These are phyloP conservation scores for Aegotheles bennettii DNA, from an alignment of 2,113 vertebrate genomes.

Conservation along the genomic window DNA sequence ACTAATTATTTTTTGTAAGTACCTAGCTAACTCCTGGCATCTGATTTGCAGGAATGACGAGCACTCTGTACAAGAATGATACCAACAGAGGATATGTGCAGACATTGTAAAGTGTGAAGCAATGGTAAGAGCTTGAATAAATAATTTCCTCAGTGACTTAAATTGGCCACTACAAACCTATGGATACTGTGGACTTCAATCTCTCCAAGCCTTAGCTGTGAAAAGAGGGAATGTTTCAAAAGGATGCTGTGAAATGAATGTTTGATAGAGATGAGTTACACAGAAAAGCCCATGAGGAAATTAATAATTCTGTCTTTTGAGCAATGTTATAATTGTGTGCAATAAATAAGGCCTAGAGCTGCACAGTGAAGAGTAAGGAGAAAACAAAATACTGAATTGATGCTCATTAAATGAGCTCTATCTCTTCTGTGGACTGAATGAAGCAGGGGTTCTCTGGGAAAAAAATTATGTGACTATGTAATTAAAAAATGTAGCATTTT, in stretches of 20 bases:
- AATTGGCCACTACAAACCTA: slow-evolving; percentile 5
- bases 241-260: slow-evolving; percentile 7
- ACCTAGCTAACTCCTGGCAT: neutral
- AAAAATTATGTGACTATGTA: neutral
- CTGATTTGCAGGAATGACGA: neutral
- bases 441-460: neutral
- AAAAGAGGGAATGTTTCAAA: neutral
- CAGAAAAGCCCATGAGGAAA: neutral
- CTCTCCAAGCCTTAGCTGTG: neutral
- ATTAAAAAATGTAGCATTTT: slow-evolving; percentile 32
- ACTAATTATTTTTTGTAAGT: neutral
- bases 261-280: neutral
- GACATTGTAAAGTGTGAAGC: neutral
- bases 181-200: neutral
- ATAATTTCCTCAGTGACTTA: neutral
- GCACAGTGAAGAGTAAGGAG: neutral
- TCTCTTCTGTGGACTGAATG: neutral
- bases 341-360: slow-evolving; percentile 34
- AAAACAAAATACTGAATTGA: slow-evolving; percentile 23
- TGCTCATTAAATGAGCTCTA: slow-evolving; percentile 15
- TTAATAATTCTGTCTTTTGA: slow-evolving; percentile 39
- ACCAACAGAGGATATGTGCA: neutral
- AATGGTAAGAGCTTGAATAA: neutral
- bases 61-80: neutral
- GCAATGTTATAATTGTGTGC: slow-evolving; percentile 16